Conservation (phyloP, 1,140 invertebrate genomes). For the Metaphire vulgaris region DNA sequence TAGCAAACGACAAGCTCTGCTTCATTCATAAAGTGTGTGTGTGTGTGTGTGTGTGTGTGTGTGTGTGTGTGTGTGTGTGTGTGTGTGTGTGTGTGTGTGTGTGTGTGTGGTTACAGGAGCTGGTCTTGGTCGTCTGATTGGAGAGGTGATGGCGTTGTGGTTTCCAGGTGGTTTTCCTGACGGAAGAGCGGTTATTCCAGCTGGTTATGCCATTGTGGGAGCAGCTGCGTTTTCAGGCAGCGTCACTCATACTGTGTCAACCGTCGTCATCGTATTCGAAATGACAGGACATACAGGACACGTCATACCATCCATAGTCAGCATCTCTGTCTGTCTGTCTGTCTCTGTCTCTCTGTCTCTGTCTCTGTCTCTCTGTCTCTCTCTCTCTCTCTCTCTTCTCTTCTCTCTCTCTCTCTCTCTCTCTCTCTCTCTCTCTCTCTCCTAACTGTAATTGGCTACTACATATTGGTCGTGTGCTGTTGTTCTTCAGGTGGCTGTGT, state of each 20-base stretch:
- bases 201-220: constrained; percentile 64
- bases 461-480: too few species aligned
- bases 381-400: constrained; percentile 5
- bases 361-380: neutral
- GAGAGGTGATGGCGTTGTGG: constrained; percentile 84
- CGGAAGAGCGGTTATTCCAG: constrained; percentile 67
- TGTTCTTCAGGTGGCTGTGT: constrained; percentile 67
- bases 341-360: neutral
- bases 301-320: constrained; percentile 84
- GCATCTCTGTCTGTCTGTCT: constrained; percentile 30
- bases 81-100: too few species aligned
- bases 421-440: neutral
- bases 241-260: constrained; percentile 94
- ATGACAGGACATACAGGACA: constrained; percentile 97
- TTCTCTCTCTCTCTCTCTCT: too few species aligned
- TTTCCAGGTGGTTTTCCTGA: constrained; percentile 86
- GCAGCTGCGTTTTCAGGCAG: constrained; percentile 94
- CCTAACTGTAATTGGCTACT: too few species aligned
- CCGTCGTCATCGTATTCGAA: constrained; percentile 95
- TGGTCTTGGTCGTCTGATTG: constrained; percentile 79
- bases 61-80: too few species aligned
- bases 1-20: too few species aligned
- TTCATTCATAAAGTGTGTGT: too few species aligned
- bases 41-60: too few species aligned
- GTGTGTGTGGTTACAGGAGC: constrained; percentile 64